Evolutionary conservation across 2,113 vertebrate species (phyloP), one percentile per base, ranked within the genome.

Genomic region (Columba livia): DNA sequence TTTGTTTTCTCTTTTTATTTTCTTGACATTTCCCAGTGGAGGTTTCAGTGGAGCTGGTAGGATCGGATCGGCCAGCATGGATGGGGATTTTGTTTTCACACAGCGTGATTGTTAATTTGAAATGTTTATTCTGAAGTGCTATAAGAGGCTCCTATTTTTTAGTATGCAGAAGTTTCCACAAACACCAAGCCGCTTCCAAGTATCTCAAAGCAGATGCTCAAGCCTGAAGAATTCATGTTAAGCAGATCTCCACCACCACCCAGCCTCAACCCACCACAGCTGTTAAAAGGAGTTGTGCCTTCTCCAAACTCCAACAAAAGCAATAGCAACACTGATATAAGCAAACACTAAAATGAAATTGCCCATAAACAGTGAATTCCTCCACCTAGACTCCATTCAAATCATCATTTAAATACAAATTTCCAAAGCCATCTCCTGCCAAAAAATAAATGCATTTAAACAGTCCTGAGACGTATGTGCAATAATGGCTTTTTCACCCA

Each of bases 281-380:
- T 88, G n/a, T 91, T 89, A 60, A 40, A 20, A 32, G 56, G 61
- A 74, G 18, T 47, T 56, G 77, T 56, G 77, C 66, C 78, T 89
- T 34, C 81, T 51, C 77, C 23, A 2, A 70, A 29, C 38, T 42
- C 60, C 60, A 57, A 12, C 58, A n/a, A 67, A 77, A 44, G 74
- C 60, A 48, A 53, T 11, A 57, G 58, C 44, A 54, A 11, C 56
- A 29, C 34, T 5, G 66, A 54, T 24, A 79, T 21, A 78, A 82
- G 88, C 80, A 91, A 95, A 91, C 77, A 74, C 71, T 86, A 42
- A 58, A 81, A 50, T 4, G 56, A 70, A 82, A 91, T 86, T 82
- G 91, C 91, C 91, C 77, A 79, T 86, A 86, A 91, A 70, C 66
- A 65, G 80, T 40, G 71, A 85, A 95, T 91, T 95, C 80, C 88